Conservation (phyloP, 92 coral and sea anemone genomes). For the Isaurus tuberculatus region DNA sequence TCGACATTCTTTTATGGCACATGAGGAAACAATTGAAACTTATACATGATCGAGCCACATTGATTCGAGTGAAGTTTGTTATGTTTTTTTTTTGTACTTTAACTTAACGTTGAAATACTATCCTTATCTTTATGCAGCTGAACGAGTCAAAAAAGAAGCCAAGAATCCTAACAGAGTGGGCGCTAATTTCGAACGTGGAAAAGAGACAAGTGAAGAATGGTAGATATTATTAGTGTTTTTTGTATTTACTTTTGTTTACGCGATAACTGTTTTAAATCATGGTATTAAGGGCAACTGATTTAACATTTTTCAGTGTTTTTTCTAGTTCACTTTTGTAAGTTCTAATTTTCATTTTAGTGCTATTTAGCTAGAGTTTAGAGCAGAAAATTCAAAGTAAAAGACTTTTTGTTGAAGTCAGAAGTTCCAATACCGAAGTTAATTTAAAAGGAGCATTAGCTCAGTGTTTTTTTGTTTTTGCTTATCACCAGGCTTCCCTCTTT, state of each 20-base stretch:
- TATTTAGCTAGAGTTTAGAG: too few relatives aligned
- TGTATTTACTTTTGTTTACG: not conserved
- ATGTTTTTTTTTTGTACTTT: not conserved
- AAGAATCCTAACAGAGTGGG: constrained; percentile 97
- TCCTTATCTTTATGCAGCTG: constrained; percentile 58
- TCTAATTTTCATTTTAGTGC: too few relatives aligned
- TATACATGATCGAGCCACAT: too few relatives aligned
- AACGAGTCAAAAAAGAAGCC: constrained; percentile 73
- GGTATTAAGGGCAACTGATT: too few relatives aligned
- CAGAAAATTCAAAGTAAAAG: too few relatives aligned
- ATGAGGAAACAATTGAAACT: too few relatives aligned
- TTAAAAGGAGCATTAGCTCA: not conserved
- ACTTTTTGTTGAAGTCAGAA: not conserved
- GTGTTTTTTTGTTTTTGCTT: not conserved
- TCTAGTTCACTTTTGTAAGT: too few relatives aligned
- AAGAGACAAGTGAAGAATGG: constrained; percentile 89
- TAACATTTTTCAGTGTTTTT: too few relatives aligned
- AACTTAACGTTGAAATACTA: not conserved
- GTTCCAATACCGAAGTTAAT: not conserved
- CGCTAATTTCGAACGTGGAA: constrained; percentile 90
- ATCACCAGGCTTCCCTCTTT: constrained; percentile 92
- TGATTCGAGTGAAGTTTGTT: too few relatives aligned
- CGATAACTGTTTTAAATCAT: too few relatives aligned
- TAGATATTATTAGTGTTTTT: constrained; percentile 35
- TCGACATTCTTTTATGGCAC: too few relatives aligned